These are phyloP conservation scores for Spisula solida DNA, from an alignment of 2,888 invertebrate species.

Conservation along the genomic window DNA sequence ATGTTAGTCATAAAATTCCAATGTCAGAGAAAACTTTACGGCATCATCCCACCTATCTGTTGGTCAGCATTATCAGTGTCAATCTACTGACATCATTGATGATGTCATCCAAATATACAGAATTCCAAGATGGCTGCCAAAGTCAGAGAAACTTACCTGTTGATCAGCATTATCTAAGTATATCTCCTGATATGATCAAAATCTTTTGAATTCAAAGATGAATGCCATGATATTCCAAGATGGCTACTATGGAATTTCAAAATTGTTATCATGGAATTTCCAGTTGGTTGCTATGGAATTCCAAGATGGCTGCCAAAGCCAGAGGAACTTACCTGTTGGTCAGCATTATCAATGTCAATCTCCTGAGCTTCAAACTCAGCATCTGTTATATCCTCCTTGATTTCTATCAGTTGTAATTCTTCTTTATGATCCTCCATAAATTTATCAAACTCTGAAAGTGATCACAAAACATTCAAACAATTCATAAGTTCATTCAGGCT, in stretches of 20 bases:
- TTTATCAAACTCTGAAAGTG: conserved; percentile 85
- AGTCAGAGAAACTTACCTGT: conserved; percentile 74
- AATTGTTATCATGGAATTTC: background rate
- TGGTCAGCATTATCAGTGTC: conserved; percentile 85
- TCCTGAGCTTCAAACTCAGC: conserved; percentile 81
- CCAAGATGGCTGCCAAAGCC: background rate
- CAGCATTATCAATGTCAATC: conserved; percentile 84
- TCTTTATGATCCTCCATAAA: conserved; percentile 83
- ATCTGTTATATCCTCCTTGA: conserved; percentile 79
- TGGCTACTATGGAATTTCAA: background rate
- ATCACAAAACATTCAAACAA: background rate
- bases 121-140: background rate
- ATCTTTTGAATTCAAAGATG: background rate
- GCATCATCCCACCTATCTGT: too few species aligned
- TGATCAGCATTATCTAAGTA: conserved; percentile 85
- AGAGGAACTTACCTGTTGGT: conserved; percentile 81
- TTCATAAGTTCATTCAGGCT: background rate
- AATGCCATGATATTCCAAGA: background rate
- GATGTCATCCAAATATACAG: background rate
- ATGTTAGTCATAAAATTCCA: background rate
- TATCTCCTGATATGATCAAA: background rate
- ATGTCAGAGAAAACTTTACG: too few species aligned
- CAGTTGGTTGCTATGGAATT: background rate
- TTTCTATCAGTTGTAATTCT: conserved; percentile 76
- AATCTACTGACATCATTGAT: conserved; percentile 82